phyloP scores from a whole-genome alignment of 2,113 vertebrate species.

The Menidia beryllina region DNA sequence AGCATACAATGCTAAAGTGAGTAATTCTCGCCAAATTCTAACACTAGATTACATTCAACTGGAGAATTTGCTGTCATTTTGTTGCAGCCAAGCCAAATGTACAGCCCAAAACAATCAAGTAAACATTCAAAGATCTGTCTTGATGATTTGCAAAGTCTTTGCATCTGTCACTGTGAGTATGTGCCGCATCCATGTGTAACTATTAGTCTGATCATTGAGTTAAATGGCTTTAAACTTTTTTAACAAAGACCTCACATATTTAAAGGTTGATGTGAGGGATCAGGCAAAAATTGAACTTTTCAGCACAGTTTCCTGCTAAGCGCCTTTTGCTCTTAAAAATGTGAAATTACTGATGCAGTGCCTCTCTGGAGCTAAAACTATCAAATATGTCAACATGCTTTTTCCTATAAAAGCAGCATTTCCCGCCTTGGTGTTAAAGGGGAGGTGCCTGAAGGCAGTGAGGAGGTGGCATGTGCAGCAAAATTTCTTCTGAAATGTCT shows the following conservation, averaged over 20 bases:
- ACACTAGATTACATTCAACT: constrained; percentile 1
- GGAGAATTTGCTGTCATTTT: constrained; percentile 23
- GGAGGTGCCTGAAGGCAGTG: constrained; percentile 30
- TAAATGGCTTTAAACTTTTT: too few species aligned
- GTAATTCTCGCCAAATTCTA: too few species aligned
- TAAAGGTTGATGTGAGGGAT: constrained; percentile 5
- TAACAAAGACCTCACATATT: too few species aligned
- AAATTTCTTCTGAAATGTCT: constrained; percentile 24
- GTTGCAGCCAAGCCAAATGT: neutral
- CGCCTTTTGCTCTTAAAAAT: constrained; percentile 41
- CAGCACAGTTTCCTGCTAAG: constrained; percentile 14
- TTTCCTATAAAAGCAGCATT: constrained; percentile 18
- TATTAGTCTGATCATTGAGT: constrained; percentile 46
- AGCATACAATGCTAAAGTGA: too few species aligned
- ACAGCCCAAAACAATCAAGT: constrained; percentile 8
- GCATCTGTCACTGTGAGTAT: constrained; percentile 19
- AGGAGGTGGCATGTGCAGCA: constrained; percentile 16
- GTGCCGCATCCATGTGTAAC: constrained; percentile 30
- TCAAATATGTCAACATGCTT: constrained; percentile 46
- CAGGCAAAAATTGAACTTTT: constrained; percentile 18
- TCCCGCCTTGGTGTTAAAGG: constrained; percentile 10
- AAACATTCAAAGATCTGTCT: constrained; percentile 17
- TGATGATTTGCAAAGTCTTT: constrained; percentile 14
- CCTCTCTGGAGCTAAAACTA: constrained; percentile 27
- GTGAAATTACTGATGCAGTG: constrained; percentile 48